Conservation (phyloP, 2,888 invertebrate genomes). For the Cinara cedri region DNA sequence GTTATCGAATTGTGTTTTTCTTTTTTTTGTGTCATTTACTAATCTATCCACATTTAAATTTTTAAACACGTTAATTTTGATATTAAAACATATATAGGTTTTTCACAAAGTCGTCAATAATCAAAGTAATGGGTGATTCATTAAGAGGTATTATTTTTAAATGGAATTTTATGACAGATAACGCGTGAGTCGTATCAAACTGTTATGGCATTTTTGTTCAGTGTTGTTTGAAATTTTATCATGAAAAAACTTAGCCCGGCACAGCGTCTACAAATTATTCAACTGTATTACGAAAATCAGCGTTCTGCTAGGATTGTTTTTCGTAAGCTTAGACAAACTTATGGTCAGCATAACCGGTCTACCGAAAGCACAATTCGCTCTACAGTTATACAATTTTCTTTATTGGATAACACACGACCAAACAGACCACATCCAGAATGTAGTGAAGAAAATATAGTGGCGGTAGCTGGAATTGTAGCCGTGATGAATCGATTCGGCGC, state of each 20-base stretch:
- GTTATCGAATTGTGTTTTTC: no score
- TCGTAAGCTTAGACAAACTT: conserved; percentile 11
- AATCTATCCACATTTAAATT: no score
- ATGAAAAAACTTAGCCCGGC: conserved; percentile 6
- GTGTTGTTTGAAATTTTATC: conserved; percentile 3
- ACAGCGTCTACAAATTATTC: conserved; percentile 23
- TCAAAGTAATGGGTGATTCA: conserved; percentile 4
- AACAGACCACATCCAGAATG: background rate
- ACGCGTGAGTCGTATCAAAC: background rate
- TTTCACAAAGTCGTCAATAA: no score
- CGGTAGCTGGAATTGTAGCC: background rate
- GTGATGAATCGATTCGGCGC: background rate
- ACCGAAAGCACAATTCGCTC: background rate
- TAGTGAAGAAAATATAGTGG: conserved; percentile 9
- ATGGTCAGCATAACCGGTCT: conserved; percentile 4
- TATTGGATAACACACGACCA: conserved; percentile 15
- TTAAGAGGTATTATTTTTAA: conserved; percentile 7
- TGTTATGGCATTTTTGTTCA: conserved; percentile 8
- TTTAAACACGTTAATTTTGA: no score
- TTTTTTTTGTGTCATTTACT: no score
- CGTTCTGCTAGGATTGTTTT: no score
- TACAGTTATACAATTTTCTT: background rate
- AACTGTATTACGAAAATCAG: conserved; percentile 21
- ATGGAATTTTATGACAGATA: background rate
- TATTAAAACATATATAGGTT: no score